Conservation (phyloP, 2,888 invertebrate genomes). For the Epinotia brunnichana region DNA sequence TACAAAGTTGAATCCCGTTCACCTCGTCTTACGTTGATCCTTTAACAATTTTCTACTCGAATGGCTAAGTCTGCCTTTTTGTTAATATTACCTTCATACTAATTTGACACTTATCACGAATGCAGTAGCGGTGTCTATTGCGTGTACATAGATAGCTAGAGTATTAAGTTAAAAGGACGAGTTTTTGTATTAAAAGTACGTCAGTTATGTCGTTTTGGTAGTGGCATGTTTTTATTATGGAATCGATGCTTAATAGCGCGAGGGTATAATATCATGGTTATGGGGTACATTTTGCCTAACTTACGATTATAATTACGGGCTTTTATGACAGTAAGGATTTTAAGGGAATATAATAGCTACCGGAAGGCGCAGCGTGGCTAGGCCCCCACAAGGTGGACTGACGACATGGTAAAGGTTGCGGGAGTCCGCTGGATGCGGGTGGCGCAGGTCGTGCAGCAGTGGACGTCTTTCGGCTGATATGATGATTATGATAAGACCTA, state of each 20-base stretch:
- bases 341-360: not conserved
- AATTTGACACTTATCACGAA: conserved; percentile 16
- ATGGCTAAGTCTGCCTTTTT: not conserved
- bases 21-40: conserved; percentile 21
- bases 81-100: not conserved
- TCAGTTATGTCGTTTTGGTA: not conserved
- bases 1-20: not conserved
- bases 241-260: conserved; percentile 8
- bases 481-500: no score
- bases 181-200: not conserved
- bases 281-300: not conserved
- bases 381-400: no score
- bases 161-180: not conserved
- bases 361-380: no score
- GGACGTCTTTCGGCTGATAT: no score
- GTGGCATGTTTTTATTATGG: not conserved
- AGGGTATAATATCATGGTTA: conserved; percentile 4
- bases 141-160: not conserved
- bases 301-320: not conserved
- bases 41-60: conserved; percentile 36
- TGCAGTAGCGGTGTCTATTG: not conserved
- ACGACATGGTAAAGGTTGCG: no score
- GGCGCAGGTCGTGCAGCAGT: no score
- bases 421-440: no score
- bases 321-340: not conserved